Percentiles rank a stretch among this genome's conserved stretches.
Evolutionary conservation across 2,113 vertebrate species (phyloP).

Genomic region (Patagioenas fasciata): DNA sequence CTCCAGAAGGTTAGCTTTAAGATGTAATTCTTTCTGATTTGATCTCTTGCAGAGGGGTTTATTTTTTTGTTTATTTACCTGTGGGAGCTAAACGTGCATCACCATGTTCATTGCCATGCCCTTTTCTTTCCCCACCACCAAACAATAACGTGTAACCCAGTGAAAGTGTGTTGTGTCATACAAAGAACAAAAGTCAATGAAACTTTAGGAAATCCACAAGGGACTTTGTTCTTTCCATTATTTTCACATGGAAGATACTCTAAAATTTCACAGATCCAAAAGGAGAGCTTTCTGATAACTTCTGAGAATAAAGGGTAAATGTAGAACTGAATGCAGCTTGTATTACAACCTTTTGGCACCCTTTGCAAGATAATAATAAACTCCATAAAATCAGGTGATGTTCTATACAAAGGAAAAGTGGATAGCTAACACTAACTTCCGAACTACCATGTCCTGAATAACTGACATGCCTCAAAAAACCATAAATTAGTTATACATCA

Average conservation of each 20-base stretch:
- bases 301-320: neutral
- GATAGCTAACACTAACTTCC: neutral
- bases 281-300: neutral
- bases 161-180: neutral
- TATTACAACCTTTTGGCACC: neutral
- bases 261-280: neutral
- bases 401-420: neutral
- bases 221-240: neutral
- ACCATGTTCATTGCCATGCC: rapidly evolving
- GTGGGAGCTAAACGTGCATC: neutral
- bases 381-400: rapidly evolving
- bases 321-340: neutral
- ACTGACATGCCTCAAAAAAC: neutral
- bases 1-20: neutral
- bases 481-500: neutral
- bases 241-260: neutral
- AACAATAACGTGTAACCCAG: neutral
- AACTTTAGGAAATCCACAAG: neutral
- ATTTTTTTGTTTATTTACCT: neutral
- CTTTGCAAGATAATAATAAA: neutral
- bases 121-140: neutral
- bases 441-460: neutral
- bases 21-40: neutral
- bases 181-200: neutral
- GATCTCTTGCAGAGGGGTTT: neutral